Percentiles rank a stretch among this genome's conserved stretches.
Evolutionary conservation across 2,888 invertebrate species (phyloP).

Genomic region (Drosophila macrothrix): DNA sequence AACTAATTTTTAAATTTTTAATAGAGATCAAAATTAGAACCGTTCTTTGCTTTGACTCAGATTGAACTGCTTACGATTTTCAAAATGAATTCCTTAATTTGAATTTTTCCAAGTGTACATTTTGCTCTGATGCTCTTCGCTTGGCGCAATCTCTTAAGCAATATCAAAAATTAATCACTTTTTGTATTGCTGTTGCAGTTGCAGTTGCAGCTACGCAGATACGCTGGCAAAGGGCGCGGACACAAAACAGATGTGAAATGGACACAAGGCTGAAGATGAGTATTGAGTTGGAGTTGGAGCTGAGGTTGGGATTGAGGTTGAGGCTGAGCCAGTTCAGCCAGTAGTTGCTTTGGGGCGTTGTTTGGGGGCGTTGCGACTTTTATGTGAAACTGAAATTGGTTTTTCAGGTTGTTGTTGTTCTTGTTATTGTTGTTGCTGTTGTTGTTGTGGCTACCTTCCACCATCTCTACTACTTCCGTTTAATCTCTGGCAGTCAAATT

Average conservation of each 20-base stretch:
- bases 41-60: background rate
- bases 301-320: background rate
- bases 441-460: background rate
- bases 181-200: constrained; percentile 41
- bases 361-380: constrained; percentile 64
- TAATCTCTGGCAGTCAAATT: constrained; percentile 13
- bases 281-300: background rate
- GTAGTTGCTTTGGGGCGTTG: constrained; percentile 75
- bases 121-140: constrained; percentile 10
- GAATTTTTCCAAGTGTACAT: background rate
- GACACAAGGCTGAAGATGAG: constrained; percentile 24
- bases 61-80: background rate
- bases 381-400: constrained; percentile 79
- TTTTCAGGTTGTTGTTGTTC: constrained; percentile 37
- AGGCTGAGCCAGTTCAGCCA: constrained; percentile 46
- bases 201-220: constrained; percentile 59
- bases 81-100: background rate
- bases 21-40: background rate
- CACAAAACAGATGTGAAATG: constrained; percentile 51
- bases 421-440: background rate
- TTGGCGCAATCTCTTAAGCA: constrained; percentile 69
- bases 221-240: constrained; percentile 30
- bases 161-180: constrained; percentile 81
- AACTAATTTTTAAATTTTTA: no score
- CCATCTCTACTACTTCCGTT: constrained; percentile 51